Evolutionary conservation across 2,113 vertebrate genomes (phyloP), one percentile per base, ranked within the genome.

Genomic region (Dicrurus megarhynchus): DNA sequence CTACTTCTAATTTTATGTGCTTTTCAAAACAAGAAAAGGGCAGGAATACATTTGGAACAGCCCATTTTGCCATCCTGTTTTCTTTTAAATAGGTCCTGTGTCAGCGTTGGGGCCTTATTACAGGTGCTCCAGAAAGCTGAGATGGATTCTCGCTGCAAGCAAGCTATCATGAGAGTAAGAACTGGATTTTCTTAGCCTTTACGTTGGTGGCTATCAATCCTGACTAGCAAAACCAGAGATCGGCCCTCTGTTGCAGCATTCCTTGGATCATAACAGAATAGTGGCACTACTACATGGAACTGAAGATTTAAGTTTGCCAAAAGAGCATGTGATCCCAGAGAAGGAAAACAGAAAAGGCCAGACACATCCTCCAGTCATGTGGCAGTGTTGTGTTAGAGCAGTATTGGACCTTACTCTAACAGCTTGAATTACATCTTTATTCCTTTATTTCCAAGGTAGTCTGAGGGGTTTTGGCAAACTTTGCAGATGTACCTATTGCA

Each of bases 121-220:
- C 91, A 97, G 92, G 98, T 99, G 73, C 98, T 99, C 71, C 93
- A 96, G 92, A 98, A 96, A 90, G 98, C 98, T 24, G 97, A 99
- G 74, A 98, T 99, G 98, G 97, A 97, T 75, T 93, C 80, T 63
- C 97, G 97, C 96, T 99, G 98, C 96, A 99, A 97, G 91, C 81
- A 97, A 35, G 98, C 97, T 81, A 98, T 99, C 63, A 69, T 95
- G 50, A 97, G 86, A 97, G 99, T 99, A 88, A 96, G 97, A 73
- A 49, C 30, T 56, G 41, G 6, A 7, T 86, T 81, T 94, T 56
- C 11, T 64, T 80, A 16, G 14, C 13, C 15, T 53, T 69, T 37
- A 2, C 2, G 0, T 46, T 76, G 46, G 41, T 82, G 57, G 13
- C 23, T 68, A 0, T 74, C 12, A 60, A 13, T 53, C 46, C 39